Evolutionary conservation across 2,113 vertebrate genomes (phyloP).

Genomic region (Hemicordylus capensis): DNA sequence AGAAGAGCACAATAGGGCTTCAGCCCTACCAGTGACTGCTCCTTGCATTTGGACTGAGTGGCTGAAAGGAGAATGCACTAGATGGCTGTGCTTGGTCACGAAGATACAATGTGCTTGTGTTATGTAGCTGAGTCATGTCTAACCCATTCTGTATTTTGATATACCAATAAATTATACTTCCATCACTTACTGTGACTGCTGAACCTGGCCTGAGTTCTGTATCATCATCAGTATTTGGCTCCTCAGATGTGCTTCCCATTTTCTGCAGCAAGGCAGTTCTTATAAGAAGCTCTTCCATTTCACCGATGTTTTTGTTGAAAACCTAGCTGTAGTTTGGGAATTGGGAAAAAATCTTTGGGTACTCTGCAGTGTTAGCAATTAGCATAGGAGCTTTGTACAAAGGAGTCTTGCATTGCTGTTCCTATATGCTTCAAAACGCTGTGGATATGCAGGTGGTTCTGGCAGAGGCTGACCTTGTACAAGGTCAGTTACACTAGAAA

Average conservation of each 20-base stretch:
- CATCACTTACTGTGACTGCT: not conserved
- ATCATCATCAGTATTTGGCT: fast-evolving
- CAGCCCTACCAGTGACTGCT: not conserved
- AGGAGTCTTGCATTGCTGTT: not conserved
- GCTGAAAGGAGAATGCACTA: not conserved
- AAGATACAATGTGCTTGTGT: not conserved
- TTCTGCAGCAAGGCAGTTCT: not conserved
- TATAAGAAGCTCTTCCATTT: too few relatives aligned
- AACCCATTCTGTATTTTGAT: not conserved
- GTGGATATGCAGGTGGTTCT: too few relatives aligned
- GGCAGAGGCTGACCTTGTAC: too few relatives aligned
- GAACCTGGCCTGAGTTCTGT: not conserved
- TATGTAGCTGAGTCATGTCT: fast-evolving
- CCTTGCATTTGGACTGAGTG: not conserved
- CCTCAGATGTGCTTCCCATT: fast-evolving
- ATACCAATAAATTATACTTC: conserved; percentile 35
- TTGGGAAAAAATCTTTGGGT: not conserved
- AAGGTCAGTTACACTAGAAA: not conserved
- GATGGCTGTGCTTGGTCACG: fast-evolving
- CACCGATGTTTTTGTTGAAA: not conserved
- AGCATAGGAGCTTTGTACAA: not conserved
- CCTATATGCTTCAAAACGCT: not conserved
- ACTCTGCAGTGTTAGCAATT: not conserved
- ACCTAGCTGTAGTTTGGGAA: not conserved
- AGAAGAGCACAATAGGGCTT: conserved; percentile 82